Evolutionary conservation across 2,797 vertebrate genomes (phyloP).

Genomic region (Mycteria americana): DNA sequence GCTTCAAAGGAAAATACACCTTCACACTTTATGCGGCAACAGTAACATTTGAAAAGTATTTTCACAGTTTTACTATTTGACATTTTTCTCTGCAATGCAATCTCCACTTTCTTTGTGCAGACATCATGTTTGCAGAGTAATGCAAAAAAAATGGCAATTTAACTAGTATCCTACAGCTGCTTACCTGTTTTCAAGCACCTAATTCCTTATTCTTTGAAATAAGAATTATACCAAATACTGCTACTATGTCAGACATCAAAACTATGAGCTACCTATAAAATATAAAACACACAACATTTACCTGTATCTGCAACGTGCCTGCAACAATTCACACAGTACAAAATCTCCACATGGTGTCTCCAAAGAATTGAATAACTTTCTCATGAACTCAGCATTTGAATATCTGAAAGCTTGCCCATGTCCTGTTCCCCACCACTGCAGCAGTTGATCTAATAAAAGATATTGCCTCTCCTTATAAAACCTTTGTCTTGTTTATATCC

Average conservation of each 20-base stretch:
- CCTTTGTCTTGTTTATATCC: not conserved
- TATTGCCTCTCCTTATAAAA: not conserved
- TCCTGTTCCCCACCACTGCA: not conserved
- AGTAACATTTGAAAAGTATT: not conserved
- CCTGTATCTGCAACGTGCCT: not conserved
- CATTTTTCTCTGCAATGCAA: not conserved
- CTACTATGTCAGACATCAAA: not conserved
- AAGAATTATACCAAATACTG: not conserved
- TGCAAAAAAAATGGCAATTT: not conserved
- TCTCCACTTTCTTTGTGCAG: not conserved
- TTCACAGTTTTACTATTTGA: not conserved
- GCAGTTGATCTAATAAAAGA: not conserved
- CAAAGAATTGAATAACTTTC: constrained; percentile 28
- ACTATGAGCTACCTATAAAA: not conserved
- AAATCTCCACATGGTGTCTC: constrained; percentile 29
- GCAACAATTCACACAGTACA: not conserved
- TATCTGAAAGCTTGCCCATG: not conserved
- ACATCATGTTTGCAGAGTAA: not conserved
- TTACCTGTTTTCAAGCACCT: not conserved
- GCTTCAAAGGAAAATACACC: not conserved
- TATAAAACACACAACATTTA: not conserved
- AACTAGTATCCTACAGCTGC: not conserved
- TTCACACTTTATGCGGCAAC: not conserved
- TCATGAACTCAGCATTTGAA: not conserved
- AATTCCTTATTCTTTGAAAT: not conserved